Evolutionary conservation across 1,140 invertebrate genomes (phyloP).

Genomic region (Bombus affinis): DNA sequence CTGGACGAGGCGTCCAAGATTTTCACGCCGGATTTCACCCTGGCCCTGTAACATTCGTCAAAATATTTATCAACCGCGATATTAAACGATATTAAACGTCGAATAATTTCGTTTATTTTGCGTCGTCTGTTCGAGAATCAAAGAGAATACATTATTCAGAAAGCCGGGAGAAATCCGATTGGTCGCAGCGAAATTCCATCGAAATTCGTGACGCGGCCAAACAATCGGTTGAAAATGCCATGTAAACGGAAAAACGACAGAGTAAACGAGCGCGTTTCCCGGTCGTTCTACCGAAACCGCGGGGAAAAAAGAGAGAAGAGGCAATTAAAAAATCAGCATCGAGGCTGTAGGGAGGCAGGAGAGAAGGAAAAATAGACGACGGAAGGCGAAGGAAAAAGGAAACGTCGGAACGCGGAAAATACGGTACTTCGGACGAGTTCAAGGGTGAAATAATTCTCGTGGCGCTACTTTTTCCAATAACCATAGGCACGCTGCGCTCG

Average conservation of each 20-base stretch:
- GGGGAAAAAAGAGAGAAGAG: neutral
- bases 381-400: too few relatives aligned
- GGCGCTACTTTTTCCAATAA: conserved; percentile 19
- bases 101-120: neutral
- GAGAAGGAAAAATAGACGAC: neutral
- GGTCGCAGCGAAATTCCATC: neutral
- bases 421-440: conserved; percentile 3
- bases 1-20: conserved; percentile 91
- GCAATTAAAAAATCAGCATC: neutral
- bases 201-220: neutral
- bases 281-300: neutral
- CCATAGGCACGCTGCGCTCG: neutral
- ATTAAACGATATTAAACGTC: neutral
- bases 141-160: conserved; percentile 14
- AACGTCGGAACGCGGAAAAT: neutral
- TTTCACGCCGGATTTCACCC: conserved; percentile 92
- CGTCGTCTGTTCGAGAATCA: neutral
- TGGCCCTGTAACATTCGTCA: conserved; percentile 85
- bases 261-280: neutral
- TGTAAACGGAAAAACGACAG: neutral
- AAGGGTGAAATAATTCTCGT: conserved; percentile 35
- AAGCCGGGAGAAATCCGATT: neutral
- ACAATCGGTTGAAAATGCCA: neutral
- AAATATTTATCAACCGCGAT: neutral
- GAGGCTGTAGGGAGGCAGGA: too few relatives aligned